Evolutionary conservation across 2,113 vertebrate species (phyloP).

Genomic region (Poeciliopsis retropinna): DNA sequence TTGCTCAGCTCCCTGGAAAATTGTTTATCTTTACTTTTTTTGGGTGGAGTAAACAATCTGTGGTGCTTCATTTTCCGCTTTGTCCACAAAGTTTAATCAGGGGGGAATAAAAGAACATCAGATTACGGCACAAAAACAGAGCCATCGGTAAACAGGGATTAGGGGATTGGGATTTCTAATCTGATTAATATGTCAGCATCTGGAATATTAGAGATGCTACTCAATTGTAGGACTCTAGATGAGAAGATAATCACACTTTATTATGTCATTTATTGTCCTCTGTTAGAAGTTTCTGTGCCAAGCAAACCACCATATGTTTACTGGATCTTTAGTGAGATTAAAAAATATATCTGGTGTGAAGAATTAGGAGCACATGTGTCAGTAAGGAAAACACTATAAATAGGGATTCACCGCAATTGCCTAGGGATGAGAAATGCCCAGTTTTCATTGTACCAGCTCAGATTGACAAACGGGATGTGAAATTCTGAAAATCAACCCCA

Average conservation of each 20-base stretch:
- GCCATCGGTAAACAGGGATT: conserved; percentile 75
- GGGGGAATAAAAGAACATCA: conserved; percentile 75
- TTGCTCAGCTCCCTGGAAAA: conserved; percentile 43
- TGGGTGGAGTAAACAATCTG: no score
- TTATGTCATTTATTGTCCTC: conserved; percentile 68
- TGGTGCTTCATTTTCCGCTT: conserved; percentile 1
- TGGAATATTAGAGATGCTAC: conserved; percentile 67
- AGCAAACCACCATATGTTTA: conserved; percentile 69
- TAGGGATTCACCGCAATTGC: neutral
- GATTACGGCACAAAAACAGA: conserved; percentile 71
- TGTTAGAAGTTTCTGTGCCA: conserved; percentile 52
- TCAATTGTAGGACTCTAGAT: conserved; percentile 67
- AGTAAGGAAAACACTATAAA: neutral
- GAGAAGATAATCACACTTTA: conserved; percentile 66
- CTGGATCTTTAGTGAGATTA: conserved; percentile 57
- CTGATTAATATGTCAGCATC: conserved; percentile 75
- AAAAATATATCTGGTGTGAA: neutral
- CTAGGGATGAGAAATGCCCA: neutral
- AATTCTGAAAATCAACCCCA: neutral
- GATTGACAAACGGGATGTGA: neutral
- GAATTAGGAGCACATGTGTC: neutral
- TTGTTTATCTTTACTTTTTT: conserved; percentile 2
- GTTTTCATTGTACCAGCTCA: neutral
- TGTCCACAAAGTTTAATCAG: conserved; percentile 66
- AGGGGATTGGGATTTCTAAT: conserved; percentile 70